A percentile compares a stretch with the other conserved stretches of the same genome.
These are phyloP conservation scores for Lota lota DNA, from an alignment of 2,113 vertebrate genomes.

Conservation along the genomic window DNA sequence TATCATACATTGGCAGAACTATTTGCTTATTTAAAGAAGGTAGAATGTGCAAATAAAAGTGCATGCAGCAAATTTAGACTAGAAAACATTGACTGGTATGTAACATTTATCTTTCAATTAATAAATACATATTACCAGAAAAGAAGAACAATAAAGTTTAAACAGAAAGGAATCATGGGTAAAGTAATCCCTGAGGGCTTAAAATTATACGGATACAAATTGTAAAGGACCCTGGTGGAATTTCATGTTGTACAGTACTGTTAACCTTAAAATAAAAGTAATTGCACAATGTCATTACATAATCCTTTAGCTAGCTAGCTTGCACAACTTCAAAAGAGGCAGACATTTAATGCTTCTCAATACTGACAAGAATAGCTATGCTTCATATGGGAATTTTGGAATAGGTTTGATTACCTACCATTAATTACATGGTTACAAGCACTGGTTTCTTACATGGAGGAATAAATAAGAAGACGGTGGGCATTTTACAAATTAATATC, in stretches of 20 bases:
- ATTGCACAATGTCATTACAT: slow-evolving; percentile 35
- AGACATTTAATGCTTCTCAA: slow-evolving; percentile 31
- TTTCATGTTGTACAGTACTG: slow-evolving; percentile 43
- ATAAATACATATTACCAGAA: slow-evolving; percentile 15
- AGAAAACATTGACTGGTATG: slow-evolving; percentile 15
- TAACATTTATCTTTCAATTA: slow-evolving; percentile 26
- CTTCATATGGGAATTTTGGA: slow-evolving; percentile 11
- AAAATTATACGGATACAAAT: slow-evolving; percentile 49
- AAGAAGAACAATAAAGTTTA: slow-evolving; percentile 3
- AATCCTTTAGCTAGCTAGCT: slow-evolving; percentile 33
- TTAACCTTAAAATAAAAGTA: slow-evolving; percentile 20
- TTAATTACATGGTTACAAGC: slow-evolving; percentile 25
- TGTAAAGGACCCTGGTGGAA: slow-evolving; percentile 7
- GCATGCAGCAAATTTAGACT: slow-evolving; percentile 37
- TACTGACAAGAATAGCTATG: slow-evolving; percentile 27
- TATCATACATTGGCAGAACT: slow-evolving; percentile 43
- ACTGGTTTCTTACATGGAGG: slow-evolving; percentile 19
- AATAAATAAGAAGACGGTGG: slow-evolving; percentile 35
- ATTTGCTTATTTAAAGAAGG: slow-evolving; percentile 45
- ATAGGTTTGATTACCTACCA: slow-evolving; percentile 15
- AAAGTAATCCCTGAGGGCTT: slow-evolving; percentile 69
- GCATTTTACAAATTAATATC: slow-evolving; percentile 17
- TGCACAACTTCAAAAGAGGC: slow-evolving; percentile 28
- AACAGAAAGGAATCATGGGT: slow-evolving; percentile 9
- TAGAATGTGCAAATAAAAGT: slow-evolving; percentile 48